Evolutionary conservation across 2,797 vertebrate species (phyloP).

Genomic region (Otus scops): DNA sequence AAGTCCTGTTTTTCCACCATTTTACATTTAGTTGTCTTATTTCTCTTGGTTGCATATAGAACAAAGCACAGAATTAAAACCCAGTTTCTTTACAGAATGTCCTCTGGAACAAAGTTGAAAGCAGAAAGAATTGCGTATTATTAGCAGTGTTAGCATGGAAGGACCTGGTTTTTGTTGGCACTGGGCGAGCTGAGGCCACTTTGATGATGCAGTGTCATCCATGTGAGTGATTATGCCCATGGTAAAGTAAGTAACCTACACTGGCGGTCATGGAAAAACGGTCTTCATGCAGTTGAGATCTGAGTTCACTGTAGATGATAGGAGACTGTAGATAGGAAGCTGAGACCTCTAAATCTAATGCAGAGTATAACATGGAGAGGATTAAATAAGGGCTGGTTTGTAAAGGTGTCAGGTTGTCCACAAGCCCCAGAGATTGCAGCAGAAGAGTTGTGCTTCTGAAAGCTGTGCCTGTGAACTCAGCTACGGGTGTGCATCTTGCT

Average conservation of each 20-base stretch:
- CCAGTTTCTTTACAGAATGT: background rate
- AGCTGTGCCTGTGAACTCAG: background rate
- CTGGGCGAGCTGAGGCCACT: background rate
- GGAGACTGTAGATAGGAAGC: background rate
- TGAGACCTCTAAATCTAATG: background rate
- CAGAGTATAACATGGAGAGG: background rate
- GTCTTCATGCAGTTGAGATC: fast-evolving
- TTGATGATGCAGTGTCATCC: background rate
- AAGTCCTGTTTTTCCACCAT: background rate
- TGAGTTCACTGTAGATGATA: background rate
- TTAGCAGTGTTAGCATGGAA: fast-evolving
- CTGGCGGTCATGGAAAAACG: background rate
- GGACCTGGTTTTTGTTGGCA: background rate
- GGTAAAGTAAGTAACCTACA: background rate
- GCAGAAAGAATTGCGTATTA: background rate
- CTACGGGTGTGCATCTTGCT: background rate
- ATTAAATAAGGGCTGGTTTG: background rate
- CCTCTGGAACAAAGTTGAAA: background rate
- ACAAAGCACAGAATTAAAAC: background rate
- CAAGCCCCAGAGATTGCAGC: background rate
- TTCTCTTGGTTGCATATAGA: fast-evolving
- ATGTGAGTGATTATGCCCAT: background rate
- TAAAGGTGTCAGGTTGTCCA: background rate
- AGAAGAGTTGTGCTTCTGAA: fast-evolving
- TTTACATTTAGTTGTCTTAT: background rate